Percentiles rank a stretch among this genome's conserved stretches.
Conservation (phyloP, 2,113 vertebrate genomes). For the Centropus bengalensis region DNA sequence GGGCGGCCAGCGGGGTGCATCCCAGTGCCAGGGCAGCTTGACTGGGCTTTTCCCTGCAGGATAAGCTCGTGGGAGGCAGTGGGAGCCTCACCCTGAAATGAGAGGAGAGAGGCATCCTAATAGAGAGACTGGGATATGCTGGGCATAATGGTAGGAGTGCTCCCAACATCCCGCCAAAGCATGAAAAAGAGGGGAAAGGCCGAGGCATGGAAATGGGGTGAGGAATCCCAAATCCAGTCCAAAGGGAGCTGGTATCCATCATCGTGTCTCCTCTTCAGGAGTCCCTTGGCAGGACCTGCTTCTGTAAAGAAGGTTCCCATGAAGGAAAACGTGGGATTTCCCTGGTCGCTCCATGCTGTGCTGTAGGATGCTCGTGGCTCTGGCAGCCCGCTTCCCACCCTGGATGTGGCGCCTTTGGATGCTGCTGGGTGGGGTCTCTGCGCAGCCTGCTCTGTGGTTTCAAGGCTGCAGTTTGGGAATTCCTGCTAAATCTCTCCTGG, state of each 20-base stretch:
- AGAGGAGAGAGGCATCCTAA: accelerated
- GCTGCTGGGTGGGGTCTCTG: not conserved
- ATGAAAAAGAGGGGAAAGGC: not conserved
- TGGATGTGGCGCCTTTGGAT: not conserved
- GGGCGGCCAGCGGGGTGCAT: accelerated
- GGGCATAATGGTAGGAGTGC: not conserved
- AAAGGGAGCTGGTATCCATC: not conserved
- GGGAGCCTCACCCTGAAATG: not conserved
- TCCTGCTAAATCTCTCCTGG: not conserved
- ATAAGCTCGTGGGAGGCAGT: not conserved
- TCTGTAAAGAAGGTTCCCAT: not conserved
- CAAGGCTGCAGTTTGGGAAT: not conserved
- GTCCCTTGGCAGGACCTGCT: not conserved
- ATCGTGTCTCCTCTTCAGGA: not conserved
- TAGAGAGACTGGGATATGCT: not conserved
- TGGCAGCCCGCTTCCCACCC: accelerated
- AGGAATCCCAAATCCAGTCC: not conserved
- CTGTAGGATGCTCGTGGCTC: not conserved
- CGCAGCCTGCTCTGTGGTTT: not conserved
- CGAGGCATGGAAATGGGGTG: not conserved
- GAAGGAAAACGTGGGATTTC: not conserved
- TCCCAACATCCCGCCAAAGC: not conserved
- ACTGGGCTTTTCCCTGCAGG: not conserved
- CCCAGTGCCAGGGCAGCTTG: not conserved
- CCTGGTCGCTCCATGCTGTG: not conserved